phyloP scores from a whole-genome alignment of 2,113 vertebrate species.

The Istiophorus platypterus region DNA sequence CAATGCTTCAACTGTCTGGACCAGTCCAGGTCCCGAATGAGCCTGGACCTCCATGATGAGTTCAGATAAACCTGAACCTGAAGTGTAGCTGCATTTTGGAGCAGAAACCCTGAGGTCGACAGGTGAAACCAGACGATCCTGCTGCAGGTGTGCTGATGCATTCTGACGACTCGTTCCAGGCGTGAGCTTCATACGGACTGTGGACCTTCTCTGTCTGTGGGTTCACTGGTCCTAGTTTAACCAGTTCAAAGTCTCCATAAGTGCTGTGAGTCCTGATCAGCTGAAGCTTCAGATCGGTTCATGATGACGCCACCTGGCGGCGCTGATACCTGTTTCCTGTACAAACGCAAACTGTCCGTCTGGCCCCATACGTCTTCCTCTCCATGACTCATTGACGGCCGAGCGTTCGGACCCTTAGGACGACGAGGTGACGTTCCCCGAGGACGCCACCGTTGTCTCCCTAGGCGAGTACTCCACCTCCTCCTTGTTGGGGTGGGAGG shows the following conservation, averaged over 20 bases:
- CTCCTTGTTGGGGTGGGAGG: conserved; percentile 95
- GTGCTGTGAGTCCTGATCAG: conserved; percentile 33
- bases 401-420: conserved; percentile 82
- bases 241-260: conserved; percentile 25
- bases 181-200: conserved; percentile 2
- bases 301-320: neutral
- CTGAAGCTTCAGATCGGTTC: neutral
- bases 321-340: conserved; percentile 11
- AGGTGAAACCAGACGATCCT: neutral
- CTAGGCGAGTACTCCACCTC: conserved; percentile 88
- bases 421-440: conserved; percentile 91
- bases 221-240: conserved; percentile 37
- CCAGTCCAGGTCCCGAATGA: neutral
- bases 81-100: neutral
- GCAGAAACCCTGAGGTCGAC: neutral
- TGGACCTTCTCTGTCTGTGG: neutral
- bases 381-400: neutral
- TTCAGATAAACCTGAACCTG: neutral
- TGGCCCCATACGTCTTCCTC: neutral
- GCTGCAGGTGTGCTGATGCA: neutral
- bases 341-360: conserved; percentile 25
- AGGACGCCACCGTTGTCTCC: conserved; percentile 91
- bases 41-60: neutral
- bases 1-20: neutral
- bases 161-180: neutral